A percentile compares a stretch with the other conserved stretches of the same genome.
Conservation (phyloP, 2,888 invertebrate species). For the Pimpla rufipes region DNA sequence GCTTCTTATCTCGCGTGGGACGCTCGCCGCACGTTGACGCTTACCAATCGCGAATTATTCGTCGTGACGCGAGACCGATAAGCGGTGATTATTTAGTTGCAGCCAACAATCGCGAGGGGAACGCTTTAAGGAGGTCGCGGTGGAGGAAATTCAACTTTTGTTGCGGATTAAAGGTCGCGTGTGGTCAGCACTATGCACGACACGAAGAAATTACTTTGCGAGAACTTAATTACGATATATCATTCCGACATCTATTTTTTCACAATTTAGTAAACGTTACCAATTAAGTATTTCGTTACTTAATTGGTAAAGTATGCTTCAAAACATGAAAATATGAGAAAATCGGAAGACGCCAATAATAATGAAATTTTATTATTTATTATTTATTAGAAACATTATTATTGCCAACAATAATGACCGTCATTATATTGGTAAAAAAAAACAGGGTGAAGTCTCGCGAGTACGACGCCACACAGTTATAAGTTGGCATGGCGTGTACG, state of each 20-base stretch:
- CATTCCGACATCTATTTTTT: no score
- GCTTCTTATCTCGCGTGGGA: slow-evolving; percentile 5
- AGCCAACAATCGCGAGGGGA: not conserved
- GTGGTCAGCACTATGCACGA: not conserved
- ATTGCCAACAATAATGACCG: not conserved
- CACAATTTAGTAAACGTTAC: not conserved
- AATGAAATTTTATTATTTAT: no score
- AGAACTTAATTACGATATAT: not conserved
- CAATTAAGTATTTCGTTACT: not conserved
- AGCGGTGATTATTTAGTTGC: slow-evolving; percentile 7
- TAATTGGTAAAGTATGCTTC: no score
- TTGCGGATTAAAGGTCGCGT: not conserved
- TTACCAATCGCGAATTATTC: slow-evolving; percentile 11
- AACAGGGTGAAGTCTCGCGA: not conserved
- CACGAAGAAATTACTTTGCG: not conserved
- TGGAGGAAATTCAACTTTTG: not conserved
- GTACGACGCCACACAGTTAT: slow-evolving; percentile 1
- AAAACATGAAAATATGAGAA: not conserved
- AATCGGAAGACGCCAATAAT: no score
- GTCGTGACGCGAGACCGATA: slow-evolving; percentile 10
- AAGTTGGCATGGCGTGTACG: slow-evolving; percentile 15
- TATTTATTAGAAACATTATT: no score
- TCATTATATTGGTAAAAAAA: not conserved
- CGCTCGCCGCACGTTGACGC: not conserved
- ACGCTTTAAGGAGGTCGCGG: not conserved